Evolutionary conservation across 2,888 invertebrate species (phyloP).

Genomic region (Eupithecia inturbata): DNA sequence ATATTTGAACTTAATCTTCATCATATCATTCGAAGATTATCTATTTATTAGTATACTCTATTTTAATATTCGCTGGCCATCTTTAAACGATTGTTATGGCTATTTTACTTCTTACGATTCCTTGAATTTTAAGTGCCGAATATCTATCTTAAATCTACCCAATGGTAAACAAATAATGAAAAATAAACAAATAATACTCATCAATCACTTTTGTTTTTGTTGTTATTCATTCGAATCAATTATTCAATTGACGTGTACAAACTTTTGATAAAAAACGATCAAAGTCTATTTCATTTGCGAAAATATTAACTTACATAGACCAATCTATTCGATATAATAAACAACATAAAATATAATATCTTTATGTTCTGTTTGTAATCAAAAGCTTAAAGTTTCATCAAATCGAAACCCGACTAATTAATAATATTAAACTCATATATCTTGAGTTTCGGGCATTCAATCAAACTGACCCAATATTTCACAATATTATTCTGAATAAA

Average conservation of each 20-base stretch:
- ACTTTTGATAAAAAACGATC: constrained; percentile 16
- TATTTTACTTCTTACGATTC: neutral
- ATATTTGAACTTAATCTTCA: too few species aligned
- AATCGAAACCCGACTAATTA: constrained; percentile 27
- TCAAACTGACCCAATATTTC: constrained; percentile 32
- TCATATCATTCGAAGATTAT: too few species aligned
- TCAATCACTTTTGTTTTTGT: neutral
- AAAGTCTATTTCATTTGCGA: constrained; percentile 17
- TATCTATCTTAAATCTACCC: neutral
- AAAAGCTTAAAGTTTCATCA: constrained; percentile 14
- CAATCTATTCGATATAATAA: constrained; percentile 1
- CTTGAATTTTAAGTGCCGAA: neutral
- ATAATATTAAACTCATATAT: constrained; percentile 40
- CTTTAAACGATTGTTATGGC: neutral
- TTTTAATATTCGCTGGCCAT: neutral
- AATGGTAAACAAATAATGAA: neutral
- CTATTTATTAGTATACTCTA: too few species aligned
- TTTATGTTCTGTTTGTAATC: neutral
- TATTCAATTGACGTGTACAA: constrained; percentile 1
- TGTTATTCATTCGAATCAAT: constrained; percentile 1
- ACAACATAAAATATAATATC: neutral
- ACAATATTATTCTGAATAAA: constrained; percentile 22
- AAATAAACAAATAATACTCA: neutral
- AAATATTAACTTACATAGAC: constrained; percentile 13
- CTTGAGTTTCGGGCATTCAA: constrained; percentile 39